Evolutionary conservation across 2,888 invertebrate genomes (phyloP), one percentile per base, ranked within the genome.

Genomic region (Tanytarsus gracilentus): DNA sequence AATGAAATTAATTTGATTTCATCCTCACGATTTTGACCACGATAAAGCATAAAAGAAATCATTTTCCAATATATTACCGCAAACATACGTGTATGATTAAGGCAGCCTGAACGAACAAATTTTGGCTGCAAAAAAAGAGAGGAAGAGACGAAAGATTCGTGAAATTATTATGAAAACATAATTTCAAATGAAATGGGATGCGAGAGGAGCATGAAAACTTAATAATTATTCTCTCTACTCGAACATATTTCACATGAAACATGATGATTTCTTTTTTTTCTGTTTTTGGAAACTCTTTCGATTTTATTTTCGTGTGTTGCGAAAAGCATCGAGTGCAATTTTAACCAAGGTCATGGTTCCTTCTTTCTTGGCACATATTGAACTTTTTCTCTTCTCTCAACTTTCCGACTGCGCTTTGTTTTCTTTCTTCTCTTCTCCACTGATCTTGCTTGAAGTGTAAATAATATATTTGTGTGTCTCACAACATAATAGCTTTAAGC

Each of bases 1-100:
- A 11, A 30, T 30, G 9, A 30, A 30, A 50, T 27, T 50, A 50
- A 50, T 50, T 25, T 26, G 50, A 53, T 53, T 51, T 53, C 5
- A 53, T 8, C 23, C 36, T 53, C 51, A 51, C 51, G 51, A 29
- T 51, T 27, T 27, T 30, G 51, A 6, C 26, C n/a, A 30, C 9
- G 51, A 50, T 50, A 27, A 26, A 49, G 26, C 14, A 16, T 16
- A 36, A 16, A 36, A 44, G 9, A 18, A 44, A n/a, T n/a, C n/a
- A n/a, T n/a, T 44, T 21, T 14, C 40, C 40, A 44, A 44, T 18
- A 44, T 23, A 44, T 23, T 18, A 44, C n/a, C n/a, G n/a, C n/a
- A n/a, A n/a, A n/a, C 21, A 4, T 9, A 44, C 23, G 44, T 44
- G 21, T 44, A 44, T 44, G 16, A 44, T 44, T 44, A 44, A 18